These are phyloP conservation scores for Diloba caeruleocephala DNA, from an alignment of 2,888 invertebrate species.

Conservation along the genomic window DNA sequence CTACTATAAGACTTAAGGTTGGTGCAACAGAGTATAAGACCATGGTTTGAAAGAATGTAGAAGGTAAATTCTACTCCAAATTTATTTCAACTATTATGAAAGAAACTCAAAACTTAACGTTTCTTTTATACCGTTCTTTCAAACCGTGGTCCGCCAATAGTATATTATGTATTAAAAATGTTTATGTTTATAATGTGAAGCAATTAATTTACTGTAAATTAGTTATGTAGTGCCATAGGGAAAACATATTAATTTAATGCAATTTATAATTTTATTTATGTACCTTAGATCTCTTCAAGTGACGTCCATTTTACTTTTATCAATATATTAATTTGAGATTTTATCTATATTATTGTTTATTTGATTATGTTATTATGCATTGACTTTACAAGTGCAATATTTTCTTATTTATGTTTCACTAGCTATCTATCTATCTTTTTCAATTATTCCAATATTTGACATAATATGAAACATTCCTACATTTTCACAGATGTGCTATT, in stretches of 20 bases:
- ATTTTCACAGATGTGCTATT: constrained; percentile 52
- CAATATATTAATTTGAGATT: constrained; percentile 48
- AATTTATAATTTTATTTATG: constrained; percentile 54
- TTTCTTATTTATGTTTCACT: constrained; percentile 28
- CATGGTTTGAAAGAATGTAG: constrained; percentile 18
- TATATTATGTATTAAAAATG: constrained; percentile 33
- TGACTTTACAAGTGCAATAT: constrained; percentile 54
- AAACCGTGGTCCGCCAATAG: constrained; percentile 9
- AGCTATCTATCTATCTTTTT: constrained; percentile 22
- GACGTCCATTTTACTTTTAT: constrained; percentile 65
- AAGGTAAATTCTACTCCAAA: not conserved
- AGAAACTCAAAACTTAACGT: not conserved
- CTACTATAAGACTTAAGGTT: constrained; percentile 17
- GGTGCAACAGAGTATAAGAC: constrained; percentile 8
- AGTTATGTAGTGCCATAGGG: constrained; percentile 80
- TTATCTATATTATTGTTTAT: constrained; percentile 48
- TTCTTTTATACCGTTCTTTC: constrained; percentile 13
- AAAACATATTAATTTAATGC: constrained; percentile 61
- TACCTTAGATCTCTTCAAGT: constrained; percentile 64
- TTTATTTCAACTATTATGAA: not conserved
- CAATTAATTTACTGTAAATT: constrained; percentile 62
- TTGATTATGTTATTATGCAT: too few relatives aligned
- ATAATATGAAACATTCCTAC: constrained; percentile 54
- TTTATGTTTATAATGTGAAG: constrained; percentile 52
- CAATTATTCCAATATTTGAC: constrained; percentile 39